A percentile compares a stretch with the other conserved stretches of the same genome.
phyloP scores from a whole-genome alignment of 2,888 invertebrate species.

The Eupelmus urozonus region DNA sequence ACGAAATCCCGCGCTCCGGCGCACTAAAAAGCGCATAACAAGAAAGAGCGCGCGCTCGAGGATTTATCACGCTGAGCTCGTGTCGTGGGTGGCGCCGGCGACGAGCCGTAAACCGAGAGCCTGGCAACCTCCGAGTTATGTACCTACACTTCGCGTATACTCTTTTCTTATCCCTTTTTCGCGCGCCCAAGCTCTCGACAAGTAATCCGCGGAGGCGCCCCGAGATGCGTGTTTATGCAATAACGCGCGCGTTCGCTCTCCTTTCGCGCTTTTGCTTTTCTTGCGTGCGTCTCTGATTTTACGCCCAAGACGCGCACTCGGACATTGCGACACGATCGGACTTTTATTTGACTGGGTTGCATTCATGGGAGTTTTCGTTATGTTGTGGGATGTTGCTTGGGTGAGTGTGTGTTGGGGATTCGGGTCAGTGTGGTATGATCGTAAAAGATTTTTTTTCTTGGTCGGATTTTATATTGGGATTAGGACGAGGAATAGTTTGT shows the following conservation, averaged over 20 bases:
- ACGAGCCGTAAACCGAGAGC: conserved; percentile 12
- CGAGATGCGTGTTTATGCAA: neutral
- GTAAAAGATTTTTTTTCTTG: neutral
- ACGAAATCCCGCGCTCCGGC: too few relatives aligned
- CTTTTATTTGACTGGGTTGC: conserved; percentile 7
- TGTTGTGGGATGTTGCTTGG: too few relatives aligned
- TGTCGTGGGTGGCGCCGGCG: conserved; percentile 40
- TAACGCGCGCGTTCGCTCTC: neutral
- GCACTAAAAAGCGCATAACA: neutral
- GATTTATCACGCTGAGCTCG: conserved; percentile 32
- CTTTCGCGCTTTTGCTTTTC: conserved; percentile 21
- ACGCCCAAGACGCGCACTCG: neutral
- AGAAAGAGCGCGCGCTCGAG: neutral
- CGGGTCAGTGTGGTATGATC: conserved; percentile 9
- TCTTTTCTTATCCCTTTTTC: neutral
- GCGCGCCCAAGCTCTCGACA: conserved; percentile 3
- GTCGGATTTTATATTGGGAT: too few relatives aligned
- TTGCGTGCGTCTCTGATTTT: too few relatives aligned
- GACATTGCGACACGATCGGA: conserved; percentile 32
- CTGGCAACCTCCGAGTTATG: neutral
- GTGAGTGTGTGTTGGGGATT: conserved; percentile 5
- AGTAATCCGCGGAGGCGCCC: conserved; percentile 14
- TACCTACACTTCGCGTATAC: neutral
- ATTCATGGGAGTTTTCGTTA: neutral
- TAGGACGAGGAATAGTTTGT: too few relatives aligned